A percentile compares a stretch with the other conserved stretches of the same genome.
phyloP scores from a whole-genome alignment of 2,113 vertebrate species.

The Nothobranchius furzeri region DNA sequence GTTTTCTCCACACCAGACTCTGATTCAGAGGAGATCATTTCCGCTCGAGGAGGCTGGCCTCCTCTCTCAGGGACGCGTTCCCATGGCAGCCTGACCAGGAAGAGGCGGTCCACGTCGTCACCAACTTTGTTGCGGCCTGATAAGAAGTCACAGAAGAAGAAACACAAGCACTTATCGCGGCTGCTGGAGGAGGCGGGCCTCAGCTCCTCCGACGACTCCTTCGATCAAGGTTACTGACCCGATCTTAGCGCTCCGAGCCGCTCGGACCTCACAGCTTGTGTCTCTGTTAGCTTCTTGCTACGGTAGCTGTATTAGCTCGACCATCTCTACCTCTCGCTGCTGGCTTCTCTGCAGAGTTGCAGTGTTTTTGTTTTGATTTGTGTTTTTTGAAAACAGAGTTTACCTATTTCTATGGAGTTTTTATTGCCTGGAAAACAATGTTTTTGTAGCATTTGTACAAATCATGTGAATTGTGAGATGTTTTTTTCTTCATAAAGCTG shows the following conservation, averaged over 20 bases:
- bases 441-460: slow-evolving; percentile 85
- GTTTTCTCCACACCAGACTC: slow-evolving; percentile 87
- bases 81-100: slow-evolving; percentile 76
- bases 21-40: slow-evolving; percentile 90
- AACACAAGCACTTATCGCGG: slow-evolving; percentile 91
- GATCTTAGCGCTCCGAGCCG: slow-evolving; percentile 49
- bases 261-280: slow-evolving; percentile 36
- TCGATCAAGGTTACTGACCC: slow-evolving; percentile 99
- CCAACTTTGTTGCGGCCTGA: slow-evolving; percentile 80
- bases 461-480: slow-evolving; percentile 85
- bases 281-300: slow-evolving; percentile 44
- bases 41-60: slow-evolving; percentile 87
- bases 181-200: slow-evolving; percentile 90
- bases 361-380: slow-evolving; percentile 71
- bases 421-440: slow-evolving; percentile 76
- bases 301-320: slow-evolving; percentile 70
- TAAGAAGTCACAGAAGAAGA: slow-evolving; percentile 84
- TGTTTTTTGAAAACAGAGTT: slow-evolving; percentile 47
- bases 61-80: slow-evolving; percentile 78
- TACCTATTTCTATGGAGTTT: slow-evolving; percentile 66
- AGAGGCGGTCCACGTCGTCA: slow-evolving; percentile 66
- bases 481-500: slow-evolving; percentile 88
- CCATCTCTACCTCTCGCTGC: slow-evolving; percentile 72
- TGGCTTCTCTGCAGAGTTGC: slow-evolving; percentile 80
- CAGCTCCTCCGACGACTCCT: slow-evolving; percentile 95